Evolutionary conservation across 2,797 vertebrate genomes (phyloP).

Genomic region (Pagetopsis macropterus): DNA sequence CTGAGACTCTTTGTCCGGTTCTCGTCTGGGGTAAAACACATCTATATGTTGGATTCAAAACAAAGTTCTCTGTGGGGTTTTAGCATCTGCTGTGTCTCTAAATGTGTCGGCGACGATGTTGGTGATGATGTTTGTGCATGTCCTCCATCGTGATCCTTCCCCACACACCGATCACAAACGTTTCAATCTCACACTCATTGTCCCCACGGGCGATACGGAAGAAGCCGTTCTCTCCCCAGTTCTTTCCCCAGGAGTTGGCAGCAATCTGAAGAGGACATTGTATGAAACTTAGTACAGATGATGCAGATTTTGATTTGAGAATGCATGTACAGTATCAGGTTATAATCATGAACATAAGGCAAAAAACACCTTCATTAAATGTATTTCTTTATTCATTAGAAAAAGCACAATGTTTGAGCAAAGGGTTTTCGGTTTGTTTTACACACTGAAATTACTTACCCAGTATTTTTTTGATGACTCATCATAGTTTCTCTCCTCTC

Average conservation of each 20-base stretch:
- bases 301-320: neutral
- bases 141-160: slow-evolving; percentile 95
- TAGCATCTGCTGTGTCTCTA: slow-evolving; percentile 58
- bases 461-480: slow-evolving; percentile 91
- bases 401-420: neutral
- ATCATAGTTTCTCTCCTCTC: slow-evolving; percentile 86
- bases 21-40: slow-evolving; percentile 32
- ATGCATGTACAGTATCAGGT: neutral
- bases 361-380: neutral
- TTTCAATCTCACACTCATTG: slow-evolving; percentile 96
- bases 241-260: slow-evolving; percentile 96
- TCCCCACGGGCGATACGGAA: slow-evolving; percentile 93
- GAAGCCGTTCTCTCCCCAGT: slow-evolving; percentile 93
- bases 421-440: neutral
- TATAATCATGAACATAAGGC: neutral
- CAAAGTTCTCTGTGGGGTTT: slow-evolving; percentile 28
- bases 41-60: slow-evolving; percentile 30
- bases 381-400: neutral
- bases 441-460: slow-evolving; percentile 81
- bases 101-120: slow-evolving; percentile 73
- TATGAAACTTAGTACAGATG: neutral
- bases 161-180: slow-evolving; percentile 95
- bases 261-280: slow-evolving; percentile 84
- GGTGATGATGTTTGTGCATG: slow-evolving; percentile 86
- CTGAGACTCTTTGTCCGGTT: slow-evolving; percentile 35